phyloP scores from a whole-genome alignment of 2,113 vertebrate species.

The Sphyrna mokarran region DNA sequence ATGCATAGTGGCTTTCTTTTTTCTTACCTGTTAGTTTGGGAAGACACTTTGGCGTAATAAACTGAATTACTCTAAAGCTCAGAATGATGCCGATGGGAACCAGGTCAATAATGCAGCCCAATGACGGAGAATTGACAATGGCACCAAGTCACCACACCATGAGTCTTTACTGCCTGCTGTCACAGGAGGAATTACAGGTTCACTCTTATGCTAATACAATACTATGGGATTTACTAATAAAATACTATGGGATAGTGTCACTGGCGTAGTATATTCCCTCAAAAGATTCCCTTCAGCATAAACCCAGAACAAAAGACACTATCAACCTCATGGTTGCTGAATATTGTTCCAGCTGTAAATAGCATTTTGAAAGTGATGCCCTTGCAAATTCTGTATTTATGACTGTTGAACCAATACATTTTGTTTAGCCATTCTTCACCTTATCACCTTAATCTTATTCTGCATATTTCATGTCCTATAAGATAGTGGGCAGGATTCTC shows the following conservation, averaged over 20 bases:
- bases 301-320: not conserved
- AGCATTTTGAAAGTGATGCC: not conserved
- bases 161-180: not conserved
- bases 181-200: not conserved
- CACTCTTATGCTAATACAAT: not conserved
- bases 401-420: not conserved
- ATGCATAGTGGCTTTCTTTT: not conserved
- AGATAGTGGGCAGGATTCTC: not conserved
- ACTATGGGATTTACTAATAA: not conserved
- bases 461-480: not conserved
- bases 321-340: not conserved
- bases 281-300: not conserved
- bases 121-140: no score
- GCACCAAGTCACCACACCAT: not conserved
- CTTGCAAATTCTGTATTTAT: not conserved
- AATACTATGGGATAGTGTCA: not conserved
- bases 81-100: not conserved
- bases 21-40: not conserved
- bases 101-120: not conserved
- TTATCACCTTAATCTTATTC: not conserved
- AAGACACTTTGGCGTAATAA: not conserved
- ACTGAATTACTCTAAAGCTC: not conserved
- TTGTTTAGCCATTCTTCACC: not conserved
- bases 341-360: not conserved
- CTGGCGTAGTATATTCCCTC: not conserved